Base-by-base conservation (phyloP, 1,140 invertebrate species). In the Drosophila auraria region DNA sequence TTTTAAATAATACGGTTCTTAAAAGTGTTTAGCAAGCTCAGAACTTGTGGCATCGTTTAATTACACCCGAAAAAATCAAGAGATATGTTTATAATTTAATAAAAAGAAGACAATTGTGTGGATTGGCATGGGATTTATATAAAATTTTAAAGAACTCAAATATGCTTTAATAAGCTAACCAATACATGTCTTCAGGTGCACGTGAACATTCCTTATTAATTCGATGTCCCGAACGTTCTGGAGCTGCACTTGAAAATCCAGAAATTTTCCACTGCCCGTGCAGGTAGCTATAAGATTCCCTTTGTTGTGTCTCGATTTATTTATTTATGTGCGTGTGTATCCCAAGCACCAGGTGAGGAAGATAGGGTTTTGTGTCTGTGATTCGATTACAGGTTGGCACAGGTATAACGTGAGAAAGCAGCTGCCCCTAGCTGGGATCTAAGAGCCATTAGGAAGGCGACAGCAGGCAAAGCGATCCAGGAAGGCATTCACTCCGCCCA, bases 391-490 rank as follows among this genome's bases (percentile, higher is more conserved):
- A 84, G 82, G 58, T 66, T 56, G 33, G 33, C 20, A 40, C 61
- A 56, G 42, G 83, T 82, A 72, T 61, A 69, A 82, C 60, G 44
- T 76, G 60, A 69, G 75, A 72, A 66, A n/a, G 44, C 78, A 80
- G 78, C 56, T 79, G 75, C 23, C 8, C 38, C 15, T 30, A 20
- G 11, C 25, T n/a, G 23, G 20, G 49, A 49, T 8, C 64, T 71
- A 80, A 12, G 45, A 47, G 2, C 15, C 9, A 11, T 60, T 36
- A 11, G 25, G 60, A 20, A 56, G 9, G 8, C 71, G 82, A 44
- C 80, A 89, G 27, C 72, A 63, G 45, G 49, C 42, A 23, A 90
- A 77, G 33, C 57, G 80, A 66, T 90, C 64, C 45, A 91, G 62
- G 14, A 89, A 20, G 15, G 49, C 33, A 60, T 89, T 84, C 15